Percentiles rank a stretch among this genome's conserved stretches.
Conservation (phyloP, 2,888 invertebrate genomes). For the Malacosoma neustria region DNA sequence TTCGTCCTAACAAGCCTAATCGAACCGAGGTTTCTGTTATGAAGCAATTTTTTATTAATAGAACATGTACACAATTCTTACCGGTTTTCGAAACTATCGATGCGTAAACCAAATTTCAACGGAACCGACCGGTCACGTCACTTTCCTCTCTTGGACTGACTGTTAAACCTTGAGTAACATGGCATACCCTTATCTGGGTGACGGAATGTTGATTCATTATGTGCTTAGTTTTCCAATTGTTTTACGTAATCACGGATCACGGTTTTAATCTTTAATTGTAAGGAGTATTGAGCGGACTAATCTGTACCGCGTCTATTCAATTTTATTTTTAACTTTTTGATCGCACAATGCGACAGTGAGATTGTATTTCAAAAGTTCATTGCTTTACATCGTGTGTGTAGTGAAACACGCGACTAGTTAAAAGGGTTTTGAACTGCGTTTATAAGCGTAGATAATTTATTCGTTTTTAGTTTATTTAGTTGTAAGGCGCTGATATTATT, state of each 20-base stretch:
- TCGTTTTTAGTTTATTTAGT: no score
- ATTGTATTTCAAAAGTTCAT: background rate
- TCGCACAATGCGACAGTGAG: background rate
- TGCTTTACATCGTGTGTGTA: background rate
- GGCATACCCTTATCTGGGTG: slow-evolving; percentile 42
- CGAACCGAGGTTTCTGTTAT: slow-evolving; percentile 10
- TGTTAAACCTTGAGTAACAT: slow-evolving; percentile 21
- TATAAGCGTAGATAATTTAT: background rate
- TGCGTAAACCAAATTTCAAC: slow-evolving; percentile 18
- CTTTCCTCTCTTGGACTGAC: slow-evolving; percentile 28
- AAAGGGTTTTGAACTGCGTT: background rate
- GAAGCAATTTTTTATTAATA: slow-evolving; percentile 20
- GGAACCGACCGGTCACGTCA: slow-evolving; percentile 21
- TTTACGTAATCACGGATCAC: slow-evolving; percentile 1
- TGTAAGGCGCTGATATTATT: no score
- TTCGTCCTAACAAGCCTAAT: slow-evolving; percentile 17
- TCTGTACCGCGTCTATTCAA: background rate
- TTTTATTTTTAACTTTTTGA: background rate
- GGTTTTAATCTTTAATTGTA: slow-evolving; percentile 8
- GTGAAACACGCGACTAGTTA: background rate
- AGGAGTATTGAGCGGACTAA: slow-evolving; percentile 4
- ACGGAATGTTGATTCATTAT: slow-evolving; percentile 32
- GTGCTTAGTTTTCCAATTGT: slow-evolving; percentile 18
- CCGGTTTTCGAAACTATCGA: slow-evolving; percentile 26
- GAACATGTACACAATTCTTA: slow-evolving; percentile 28